Base-by-base conservation (phyloP, 2,797 vertebrate genomes). In the Xiphorhynchus erythropygius region DNA sequence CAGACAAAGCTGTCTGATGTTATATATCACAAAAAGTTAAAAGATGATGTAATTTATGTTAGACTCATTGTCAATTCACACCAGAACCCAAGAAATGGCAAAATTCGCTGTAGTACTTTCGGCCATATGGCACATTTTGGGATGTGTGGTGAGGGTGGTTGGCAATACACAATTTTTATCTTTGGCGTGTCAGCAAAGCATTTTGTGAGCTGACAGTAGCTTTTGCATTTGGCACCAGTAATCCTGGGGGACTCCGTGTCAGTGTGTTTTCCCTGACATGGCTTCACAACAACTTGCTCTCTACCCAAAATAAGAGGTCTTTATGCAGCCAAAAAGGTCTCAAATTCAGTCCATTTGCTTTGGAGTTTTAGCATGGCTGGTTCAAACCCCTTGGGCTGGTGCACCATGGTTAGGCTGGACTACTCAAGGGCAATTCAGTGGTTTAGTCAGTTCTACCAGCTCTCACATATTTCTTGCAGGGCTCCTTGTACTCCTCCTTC, bases 1-100 rank as follows among this genome's bases (percentile, higher is more conserved):
- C 82, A 96, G 96, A 92, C 97, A 97, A 97, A 96, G 94, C 97
- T 96, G 97, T 97, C 96, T 39, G 41, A 96, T 95, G 94, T 83
- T 90, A 96, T 92, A 95, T 89, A 95, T 97, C 97, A 95, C 94
- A 96, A 94, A 95, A 97, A 95, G 95, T 93, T 82, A 74, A 97
- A 92, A 97, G 96, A 97, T 96, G 95, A 96, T 94, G 93, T 83
- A 97, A 97, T 96, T 96, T 96, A 85, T 89, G 90, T 95, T 96
- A 96, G 90, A 92, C 80, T 97, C 94, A 71, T 97, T 95, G 94
- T 96, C 94, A 96, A 89, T 85, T 92, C 91, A 89, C 81, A 96
- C 96, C 93, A 90, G 87, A 87, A 82, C 71, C 53, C 0, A 0
- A 82, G 81, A 86, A 95, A 86, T 3, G n/a, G 95, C 71, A 89